Conservation (phyloP, 1,140 invertebrate genomes). For the Trachymyrmex septentrionalis region DNA sequence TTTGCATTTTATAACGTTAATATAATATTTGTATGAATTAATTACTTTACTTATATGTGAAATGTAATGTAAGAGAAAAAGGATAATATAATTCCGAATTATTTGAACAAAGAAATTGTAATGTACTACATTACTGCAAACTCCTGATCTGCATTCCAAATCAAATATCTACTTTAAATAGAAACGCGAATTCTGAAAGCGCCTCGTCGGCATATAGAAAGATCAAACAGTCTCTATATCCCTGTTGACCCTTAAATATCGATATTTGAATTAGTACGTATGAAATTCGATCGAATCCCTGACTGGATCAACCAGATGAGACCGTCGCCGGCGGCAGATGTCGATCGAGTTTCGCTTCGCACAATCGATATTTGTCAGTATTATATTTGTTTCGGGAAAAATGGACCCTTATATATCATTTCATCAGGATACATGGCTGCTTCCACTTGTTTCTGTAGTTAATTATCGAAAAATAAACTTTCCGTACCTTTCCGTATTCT, state of each 20-base stretch:
- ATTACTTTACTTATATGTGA: neutral
- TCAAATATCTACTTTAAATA: neutral
- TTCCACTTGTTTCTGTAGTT: neutral
- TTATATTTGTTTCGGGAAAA: conserved; percentile 77
- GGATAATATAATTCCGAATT: neutral
- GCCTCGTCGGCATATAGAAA: conserved; percentile 38
- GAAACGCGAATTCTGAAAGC: conserved; percentile 24
- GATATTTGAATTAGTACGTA: conserved; percentile 33
- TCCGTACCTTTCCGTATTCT: conserved; percentile 4
- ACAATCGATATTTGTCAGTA: neutral
- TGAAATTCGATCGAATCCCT: conserved; percentile 81
- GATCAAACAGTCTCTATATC: conserved; percentile 10
- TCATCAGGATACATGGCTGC: conserved; percentile 50
- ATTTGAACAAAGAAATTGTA: neutral
- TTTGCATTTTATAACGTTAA: neutral
- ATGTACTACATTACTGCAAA: neutral
- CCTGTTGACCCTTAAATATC: conserved; percentile 18
- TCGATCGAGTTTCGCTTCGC: conserved; percentile 79
- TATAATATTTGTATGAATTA: neutral
- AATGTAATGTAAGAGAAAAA: neutral
- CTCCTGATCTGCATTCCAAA: neutral
- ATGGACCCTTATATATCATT: conserved; percentile 80
- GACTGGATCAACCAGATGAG: conserved; percentile 83
- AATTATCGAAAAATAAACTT: conserved; percentile 61
- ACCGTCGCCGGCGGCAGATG: conserved; percentile 73